Evolutionary conservation across 2,113 vertebrate genomes (phyloP).

Genomic region (Copsychus sechellarum): DNA sequence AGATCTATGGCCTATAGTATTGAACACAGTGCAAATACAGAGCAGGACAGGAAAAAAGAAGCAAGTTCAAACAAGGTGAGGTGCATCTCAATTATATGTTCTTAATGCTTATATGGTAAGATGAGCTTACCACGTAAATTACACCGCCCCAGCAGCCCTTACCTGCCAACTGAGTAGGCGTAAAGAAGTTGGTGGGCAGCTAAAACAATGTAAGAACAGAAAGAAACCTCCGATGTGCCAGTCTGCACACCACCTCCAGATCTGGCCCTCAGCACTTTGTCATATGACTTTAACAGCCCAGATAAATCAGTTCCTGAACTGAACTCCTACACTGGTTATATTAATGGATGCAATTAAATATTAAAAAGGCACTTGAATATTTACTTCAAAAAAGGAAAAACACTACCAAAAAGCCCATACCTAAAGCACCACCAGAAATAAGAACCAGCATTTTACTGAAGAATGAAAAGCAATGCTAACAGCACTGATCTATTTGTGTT

Average conservation of each 20-base stretch:
- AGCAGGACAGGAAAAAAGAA: neutral
- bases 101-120: slow-evolving; percentile 17
- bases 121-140: neutral
- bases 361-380: neutral
- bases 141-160: neutral
- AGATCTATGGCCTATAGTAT: neutral
- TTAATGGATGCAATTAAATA: neutral
- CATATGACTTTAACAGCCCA: neutral
- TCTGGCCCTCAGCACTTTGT: neutral
- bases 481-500: neutral
- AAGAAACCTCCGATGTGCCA: neutral
- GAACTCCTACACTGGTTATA: neutral
- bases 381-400: neutral
- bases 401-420: neutral
- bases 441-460: neutral
- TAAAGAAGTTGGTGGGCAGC: slow-evolving; percentile 1
- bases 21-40: neutral
- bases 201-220: neutral
- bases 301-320: slow-evolving; percentile 11
- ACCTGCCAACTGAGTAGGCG: neutral
- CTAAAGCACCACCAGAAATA: neutral
- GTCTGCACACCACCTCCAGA: neutral
- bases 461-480: neutral
- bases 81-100: slow-evolving; percentile 11
- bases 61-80: slow-evolving; percentile 29